Evolutionary conservation across 2,888 invertebrate species (phyloP), one percentile per base, ranked within the genome.

Genomic region (Aleiodes testaceus): DNA sequence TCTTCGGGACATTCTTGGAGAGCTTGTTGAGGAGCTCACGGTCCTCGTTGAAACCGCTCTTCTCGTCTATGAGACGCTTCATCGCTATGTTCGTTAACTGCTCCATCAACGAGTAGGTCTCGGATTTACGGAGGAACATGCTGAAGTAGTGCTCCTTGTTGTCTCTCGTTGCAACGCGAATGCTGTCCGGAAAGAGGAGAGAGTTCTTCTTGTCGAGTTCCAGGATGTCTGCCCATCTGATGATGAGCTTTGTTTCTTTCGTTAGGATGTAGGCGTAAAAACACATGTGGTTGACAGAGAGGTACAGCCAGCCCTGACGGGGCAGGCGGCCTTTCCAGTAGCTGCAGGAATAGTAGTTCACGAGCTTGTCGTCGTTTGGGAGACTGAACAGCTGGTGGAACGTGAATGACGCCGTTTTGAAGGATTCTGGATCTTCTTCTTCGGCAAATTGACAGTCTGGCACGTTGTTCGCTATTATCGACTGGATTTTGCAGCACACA

Each of bases 1-100:
- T 96, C 87, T 95, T 97, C 73, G 95, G 94, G 75, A 95, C 92
- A 87, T 96, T 97, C 88, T 95, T 96, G 82, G 94, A 93, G 61
- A 95, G 89, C 88, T 97, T 97, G 71, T 92, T 92, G 65, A 96
- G 89, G 61, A 97, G 90, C 59, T 96, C 94, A 81, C 93, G 93
- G 85, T 98, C 97, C 83, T 96, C 95, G 81, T 95, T 94, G 84
- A 96, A 97, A 69, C 94, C 93, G 53, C 95, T 93, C 88, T 97
- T 97, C 84, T 98, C 97, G 80, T 97, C 94, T 81, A 97, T 96
- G 76, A 98, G 89, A 87, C 97, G 93, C 90, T 97, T 97, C 93
- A 99, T 98, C 70, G 98, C 98, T 89, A 98, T 92, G 89, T 98
- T 98, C 67, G 97, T 96, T 50, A 99, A 89, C 86, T 98, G 98